A percentile compares a stretch with the other conserved stretches of the same genome.
These are phyloP conservation scores for Phrynocephalus versicolor DNA, from an alignment of 2,113 vertebrate species.

Conservation along the genomic window DNA sequence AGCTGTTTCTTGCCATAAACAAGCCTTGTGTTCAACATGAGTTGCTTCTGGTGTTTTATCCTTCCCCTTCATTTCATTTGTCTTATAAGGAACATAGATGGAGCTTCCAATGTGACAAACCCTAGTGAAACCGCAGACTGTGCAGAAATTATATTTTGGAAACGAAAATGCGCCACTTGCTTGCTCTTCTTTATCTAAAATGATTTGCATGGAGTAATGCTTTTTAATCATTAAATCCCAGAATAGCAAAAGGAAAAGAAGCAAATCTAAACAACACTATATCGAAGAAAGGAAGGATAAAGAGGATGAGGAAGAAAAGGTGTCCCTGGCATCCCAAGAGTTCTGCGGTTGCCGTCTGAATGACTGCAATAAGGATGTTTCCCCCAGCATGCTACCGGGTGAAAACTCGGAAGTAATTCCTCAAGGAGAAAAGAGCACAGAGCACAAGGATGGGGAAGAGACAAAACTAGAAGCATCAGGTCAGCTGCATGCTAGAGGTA, in stretches of 20 bases:
- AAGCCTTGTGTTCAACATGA: background rate
- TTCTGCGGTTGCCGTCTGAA: slow-evolving; percentile 47
- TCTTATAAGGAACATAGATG: background rate
- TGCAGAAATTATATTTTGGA: background rate
- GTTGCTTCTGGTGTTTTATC: background rate
- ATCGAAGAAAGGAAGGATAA: slow-evolving; percentile 75
- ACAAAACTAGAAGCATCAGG: slow-evolving; percentile 63
- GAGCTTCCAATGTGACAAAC: background rate
- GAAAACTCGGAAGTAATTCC: slow-evolving; percentile 58
- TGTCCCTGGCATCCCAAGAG: slow-evolving; percentile 48
- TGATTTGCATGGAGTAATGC: background rate
- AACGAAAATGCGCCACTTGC: background rate
- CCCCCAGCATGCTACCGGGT: slow-evolving; percentile 46
- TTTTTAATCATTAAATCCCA: slow-evolving; percentile 44
- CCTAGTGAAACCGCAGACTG: background rate
- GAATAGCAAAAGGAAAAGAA: slow-evolving; percentile 81
- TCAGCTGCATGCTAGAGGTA: slow-evolving; percentile 51
- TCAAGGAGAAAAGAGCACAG: slow-evolving; percentile 59
- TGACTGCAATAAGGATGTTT: slow-evolving; percentile 66
- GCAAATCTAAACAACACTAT: slow-evolving; percentile 78
- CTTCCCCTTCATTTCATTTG: background rate
- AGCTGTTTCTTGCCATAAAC: slow-evolving; percentile 4
- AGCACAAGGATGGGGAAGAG: slow-evolving; percentile 28
- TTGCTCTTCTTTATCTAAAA: slow-evolving; percentile 18
- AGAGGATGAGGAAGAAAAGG: slow-evolving; percentile 56